These are phyloP conservation scores for Drosophila koepferae DNA, from an alignment of 2,888 invertebrate genomes.

Conservation along the genomic window DNA sequence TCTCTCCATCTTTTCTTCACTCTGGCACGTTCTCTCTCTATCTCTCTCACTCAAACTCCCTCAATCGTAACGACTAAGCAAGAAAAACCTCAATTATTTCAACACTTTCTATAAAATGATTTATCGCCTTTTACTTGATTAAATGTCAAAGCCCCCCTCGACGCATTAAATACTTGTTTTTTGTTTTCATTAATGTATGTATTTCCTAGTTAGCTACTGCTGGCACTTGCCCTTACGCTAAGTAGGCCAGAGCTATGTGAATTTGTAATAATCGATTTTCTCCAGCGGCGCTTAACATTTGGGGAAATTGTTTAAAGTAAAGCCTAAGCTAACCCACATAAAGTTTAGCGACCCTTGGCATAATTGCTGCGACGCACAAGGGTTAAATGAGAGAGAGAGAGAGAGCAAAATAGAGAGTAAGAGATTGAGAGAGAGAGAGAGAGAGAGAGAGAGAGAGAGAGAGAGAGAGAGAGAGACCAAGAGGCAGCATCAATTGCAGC, in stretches of 20 bases:
- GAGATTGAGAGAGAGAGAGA: neutral
- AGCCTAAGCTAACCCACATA: slow-evolving; percentile 49
- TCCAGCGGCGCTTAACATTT: slow-evolving; percentile 29
- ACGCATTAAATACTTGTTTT: neutral
- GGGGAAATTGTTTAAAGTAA: slow-evolving; percentile 42
- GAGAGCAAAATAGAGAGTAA: neutral
- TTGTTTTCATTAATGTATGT: neutral
- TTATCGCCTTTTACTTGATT: slow-evolving; percentile 15
- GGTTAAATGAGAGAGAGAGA: slow-evolving; percentile 9
- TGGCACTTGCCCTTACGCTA: slow-evolving; percentile 41
- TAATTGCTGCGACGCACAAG: slow-evolving; percentile 29
- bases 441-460: neutral
- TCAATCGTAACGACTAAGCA: neutral
- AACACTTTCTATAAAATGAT: slow-evolving; percentile 29
- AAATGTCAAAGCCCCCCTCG: slow-evolving; percentile 6
- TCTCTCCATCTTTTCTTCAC: neutral
- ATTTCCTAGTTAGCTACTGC: neutral
- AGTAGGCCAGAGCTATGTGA: slow-evolving; percentile 63
- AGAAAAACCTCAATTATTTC: slow-evolving; percentile 14
- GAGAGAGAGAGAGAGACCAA: neutral
- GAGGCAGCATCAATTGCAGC: slow-evolving; percentile 48
- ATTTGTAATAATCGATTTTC: slow-evolving; percentile 67
- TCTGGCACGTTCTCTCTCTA: neutral
- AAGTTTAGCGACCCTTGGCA: slow-evolving; percentile 78
- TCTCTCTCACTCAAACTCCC: neutral